Percentiles rank a stretch among this genome's conserved stretches.
Evolutionary conservation across 2,888 invertebrate genomes (phyloP).

Genomic region (Synanthedon formicaeformis): DNA sequence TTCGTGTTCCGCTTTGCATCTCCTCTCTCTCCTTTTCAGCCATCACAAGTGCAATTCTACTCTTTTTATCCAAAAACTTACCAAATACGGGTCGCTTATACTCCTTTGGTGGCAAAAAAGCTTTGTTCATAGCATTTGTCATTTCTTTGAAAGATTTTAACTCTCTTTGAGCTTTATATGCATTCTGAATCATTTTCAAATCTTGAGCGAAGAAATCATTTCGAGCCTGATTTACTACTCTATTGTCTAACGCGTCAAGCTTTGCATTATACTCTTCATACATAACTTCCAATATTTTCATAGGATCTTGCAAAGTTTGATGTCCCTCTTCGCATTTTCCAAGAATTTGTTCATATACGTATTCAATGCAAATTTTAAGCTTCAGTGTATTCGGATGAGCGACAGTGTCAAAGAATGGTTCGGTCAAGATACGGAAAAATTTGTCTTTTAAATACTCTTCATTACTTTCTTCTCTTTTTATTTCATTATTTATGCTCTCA

Average conservation of each 20-base stretch:
- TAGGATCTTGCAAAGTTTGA: constrained; percentile 48
- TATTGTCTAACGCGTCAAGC: constrained; percentile 53
- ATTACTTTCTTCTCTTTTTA: constrained; percentile 43
- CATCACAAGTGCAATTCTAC: constrained; percentile 24
- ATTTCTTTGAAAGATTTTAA: constrained; percentile 51
- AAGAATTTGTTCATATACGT: constrained; percentile 57
- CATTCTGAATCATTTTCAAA: constrained; percentile 53
- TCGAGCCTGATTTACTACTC: constrained; percentile 51
- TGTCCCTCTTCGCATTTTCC: constrained; percentile 64
- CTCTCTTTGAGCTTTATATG: constrained; percentile 51
- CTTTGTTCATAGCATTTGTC: constrained; percentile 59
- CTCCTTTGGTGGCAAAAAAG: constrained; percentile 46
- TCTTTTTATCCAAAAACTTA: constrained; percentile 47
- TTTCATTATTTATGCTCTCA: constrained; percentile 40
- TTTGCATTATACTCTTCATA: constrained; percentile 58
- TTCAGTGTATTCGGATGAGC: constrained; percentile 51
- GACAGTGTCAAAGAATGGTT: constrained; percentile 49
- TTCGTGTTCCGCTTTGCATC: constrained; percentile 21
- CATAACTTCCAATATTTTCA: constrained; percentile 59
- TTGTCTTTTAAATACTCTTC: constrained; percentile 48
- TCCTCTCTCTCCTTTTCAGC: constrained; percentile 28
- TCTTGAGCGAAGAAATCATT: constrained; percentile 55
- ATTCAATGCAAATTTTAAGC: constrained; percentile 59
- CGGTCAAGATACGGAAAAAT: constrained; percentile 52
- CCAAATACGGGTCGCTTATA: constrained; percentile 36